Percentiles rank a stretch among this genome's conserved stretches.
phyloP scores from a whole-genome alignment of 2,888 invertebrate genomes.

The Micropterix aruncella region DNA sequence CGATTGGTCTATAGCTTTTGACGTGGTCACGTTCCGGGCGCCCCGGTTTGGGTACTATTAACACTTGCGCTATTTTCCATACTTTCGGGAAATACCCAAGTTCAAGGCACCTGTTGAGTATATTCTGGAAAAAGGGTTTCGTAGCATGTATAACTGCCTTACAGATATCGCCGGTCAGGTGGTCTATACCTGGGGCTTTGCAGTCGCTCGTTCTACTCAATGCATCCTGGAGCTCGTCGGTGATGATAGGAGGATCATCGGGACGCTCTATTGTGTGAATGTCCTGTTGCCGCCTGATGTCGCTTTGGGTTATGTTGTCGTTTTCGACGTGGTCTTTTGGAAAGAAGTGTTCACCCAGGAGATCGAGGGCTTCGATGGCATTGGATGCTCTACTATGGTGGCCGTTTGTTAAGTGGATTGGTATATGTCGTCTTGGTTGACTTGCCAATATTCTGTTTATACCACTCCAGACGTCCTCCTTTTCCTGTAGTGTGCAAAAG shows the following conservation, averaged over 20 bases:
- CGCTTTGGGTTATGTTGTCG: not conserved
- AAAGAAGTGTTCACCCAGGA: slow-evolving; percentile 4
- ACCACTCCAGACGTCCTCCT: slow-evolving; percentile 3
- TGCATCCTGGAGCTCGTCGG: not conserved
- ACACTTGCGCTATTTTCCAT: not conserved
- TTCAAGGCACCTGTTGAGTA: not conserved
- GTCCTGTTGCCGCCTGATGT: not conserved
- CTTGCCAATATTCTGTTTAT: slow-evolving; percentile 2
- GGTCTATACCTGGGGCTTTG: not conserved
- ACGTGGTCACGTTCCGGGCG: not conserved
- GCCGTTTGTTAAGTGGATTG: not conserved
- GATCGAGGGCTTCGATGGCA: not conserved
- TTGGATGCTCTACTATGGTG: not conserved
- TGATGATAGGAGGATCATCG: not conserved
- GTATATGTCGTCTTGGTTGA: not conserved
- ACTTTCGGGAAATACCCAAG: not conserved
- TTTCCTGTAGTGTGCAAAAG: slow-evolving; percentile 2
- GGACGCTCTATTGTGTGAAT: no score
- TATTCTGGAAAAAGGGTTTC: not conserved
- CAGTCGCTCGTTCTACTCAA: not conserved
- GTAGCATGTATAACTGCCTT: not conserved
- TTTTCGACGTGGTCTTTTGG: not conserved
- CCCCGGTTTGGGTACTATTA: not conserved
- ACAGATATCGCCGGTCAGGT: not conserved
- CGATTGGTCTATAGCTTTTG: not conserved